Evolutionary conservation across 1,140 invertebrate genomes (phyloP), one percentile per base, ranked within the genome.

Genomic region (Phenacoccus solenopsis): DNA sequence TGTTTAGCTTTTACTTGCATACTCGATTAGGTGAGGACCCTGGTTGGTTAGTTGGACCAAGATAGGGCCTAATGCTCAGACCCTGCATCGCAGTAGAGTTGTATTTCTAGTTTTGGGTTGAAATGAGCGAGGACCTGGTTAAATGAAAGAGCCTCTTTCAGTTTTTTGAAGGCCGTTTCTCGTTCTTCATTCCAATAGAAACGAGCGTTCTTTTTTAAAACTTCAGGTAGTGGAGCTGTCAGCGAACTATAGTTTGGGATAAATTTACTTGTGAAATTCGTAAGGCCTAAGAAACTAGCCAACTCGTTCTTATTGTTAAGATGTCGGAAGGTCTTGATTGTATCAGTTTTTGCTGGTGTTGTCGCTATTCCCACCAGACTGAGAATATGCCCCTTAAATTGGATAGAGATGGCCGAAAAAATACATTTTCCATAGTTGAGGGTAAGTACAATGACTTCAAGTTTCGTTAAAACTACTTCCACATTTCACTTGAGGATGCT

Each of bases 1-100:
- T 9, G 49, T 74, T 72, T 13, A 75, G 56, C 1, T 38, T 1
- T 61, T 74, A 76, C 35, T 75, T 76, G 1, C 75, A 75, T 38
- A 77, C 56, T 1, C 12, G 30, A 68, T 68, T 10, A 68, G 9
- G 5, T 20, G 21, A 5, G 16, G 4, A 10, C 25, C 16, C 20
- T 28, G 7, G 30, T 24, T 13, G 1, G 28, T 32, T 28, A 10
- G 2, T 21, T 68, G 67, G 4, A 68, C 5, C 12, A 68, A 20
- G 9, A 68, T 20, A 30, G 67, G 16, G 30, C 67, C 67, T 21
- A 68, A 9, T 12, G 25, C 67, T 28, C 67, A 5, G 67, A 28
- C 4, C 67, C 30, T 13, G 67, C 67, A 21, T 68, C 67, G n/a
- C 56, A 59, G n/a, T 59, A 59, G n/a, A 59, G 5, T 4, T 59